Evolutionary conservation across 2,888 invertebrate species (phyloP), one percentile per base, ranked within the genome.

Genomic region (Stenurella melanura): DNA sequence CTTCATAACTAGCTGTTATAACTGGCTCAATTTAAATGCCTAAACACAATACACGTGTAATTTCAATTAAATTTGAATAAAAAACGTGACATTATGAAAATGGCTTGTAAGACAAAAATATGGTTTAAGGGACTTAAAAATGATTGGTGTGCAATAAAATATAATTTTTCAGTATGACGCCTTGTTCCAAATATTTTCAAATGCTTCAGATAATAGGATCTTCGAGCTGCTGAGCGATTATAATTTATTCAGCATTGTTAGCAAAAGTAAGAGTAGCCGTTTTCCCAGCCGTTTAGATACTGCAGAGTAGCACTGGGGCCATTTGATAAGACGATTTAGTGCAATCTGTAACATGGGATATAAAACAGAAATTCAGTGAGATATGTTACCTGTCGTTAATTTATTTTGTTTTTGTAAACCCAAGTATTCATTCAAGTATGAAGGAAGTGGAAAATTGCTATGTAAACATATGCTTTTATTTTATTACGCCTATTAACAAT

Each of bases 201-300:
- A 58, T 58, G 12, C 19, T 30, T 54, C 56, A 26, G 30, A 54
- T 60, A 15, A 60, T 26, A 26, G 1, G 21, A 26, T 3, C 21
- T 26, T 26, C n/a, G 21, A 26, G 21, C 4, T 56, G 11, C 56
- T 54, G 42, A 2, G 30, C 15, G 68, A 56, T 68, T 54, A 68
- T 17, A 68, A 68, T 56, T 68, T 68, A 54, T 63, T 30, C 63
- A 6, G 30, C 63, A 11, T 64, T 34, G 38, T 38, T 69, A 34
- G 18, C 50, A 21, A 57, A 57, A 34, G 10, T n/a, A 11, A 57
- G 57, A 6, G 12, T 57, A 69, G 57, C 57, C 68, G 57, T 56
- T 50, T 12, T 12, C 67, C 12, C 54, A n/a, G 38, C 21, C 67
- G 26, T 61, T 61, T 64, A 64, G 63, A 34, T 63, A 63, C 18